Evolutionary conservation across 1,140 invertebrate genomes (phyloP), one percentile per base, ranked within the genome.

Genomic region (Aphelenchoides avenae): DNA sequence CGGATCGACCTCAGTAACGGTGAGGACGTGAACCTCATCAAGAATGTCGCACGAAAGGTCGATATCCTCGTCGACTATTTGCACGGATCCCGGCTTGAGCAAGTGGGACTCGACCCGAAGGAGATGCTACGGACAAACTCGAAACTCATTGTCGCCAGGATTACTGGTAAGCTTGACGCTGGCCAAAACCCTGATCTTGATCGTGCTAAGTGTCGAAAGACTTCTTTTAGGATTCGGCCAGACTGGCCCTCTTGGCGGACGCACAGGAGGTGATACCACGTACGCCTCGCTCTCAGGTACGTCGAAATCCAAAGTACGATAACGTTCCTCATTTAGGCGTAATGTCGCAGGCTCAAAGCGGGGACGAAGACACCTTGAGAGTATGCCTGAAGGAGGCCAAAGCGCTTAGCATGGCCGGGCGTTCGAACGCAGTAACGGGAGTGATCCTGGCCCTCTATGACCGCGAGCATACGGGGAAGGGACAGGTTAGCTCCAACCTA

Each of bases 51-150:
- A 2, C 7, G 20, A 22, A 56, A 55, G 20, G 53, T 52, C 11
- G 52, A 55, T 39, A 37, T 55, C 26, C 37, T 55, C 13, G 37
- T 55, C 30, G 52, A 58, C 20, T 59, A 57, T 20, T 24, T 55
- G n/a, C 9, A 55, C 18, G 52, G 39, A 41, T 15, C 24, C 1
- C 3, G 52, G 6, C 39, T 55, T 31, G 52, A 55, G 30, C 3
- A 49, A 3, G 18, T 55, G 7, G 52, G 52, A 31, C 18, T 55
- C 2, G 27, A 7, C 13, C 52, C 52, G 2, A 24, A 55, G 36
- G 29, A 5, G 22, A 9, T 55, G 53, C 13, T 55, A 6, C 30
- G 18, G 9, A 11, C 31, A 5, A 55, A 55, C 55, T 39, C 52
- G 22, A 9, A 55, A n/a, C 31, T 55, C 5, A 55, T 55, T 3